phyloP scores from a whole-genome alignment of 2,113 vertebrate genomes.

The Pachypanchax playfairii region DNA sequence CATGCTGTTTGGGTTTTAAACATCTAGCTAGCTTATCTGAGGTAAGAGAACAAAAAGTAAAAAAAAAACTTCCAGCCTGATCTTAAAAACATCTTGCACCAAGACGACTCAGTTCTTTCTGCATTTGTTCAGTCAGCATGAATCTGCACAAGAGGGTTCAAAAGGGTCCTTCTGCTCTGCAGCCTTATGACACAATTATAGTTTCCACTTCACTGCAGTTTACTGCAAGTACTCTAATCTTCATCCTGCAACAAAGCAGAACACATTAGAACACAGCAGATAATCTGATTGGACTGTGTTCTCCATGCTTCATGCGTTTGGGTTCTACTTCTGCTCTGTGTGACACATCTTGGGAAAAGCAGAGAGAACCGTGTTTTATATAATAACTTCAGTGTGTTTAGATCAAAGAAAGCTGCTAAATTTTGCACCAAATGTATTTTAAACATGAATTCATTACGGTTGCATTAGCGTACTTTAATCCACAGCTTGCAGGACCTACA shows the following conservation, averaged over 20 bases:
- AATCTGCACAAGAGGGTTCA: background rate
- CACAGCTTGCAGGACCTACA: background rate
- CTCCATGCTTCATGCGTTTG: no score
- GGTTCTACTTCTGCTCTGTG: background rate
- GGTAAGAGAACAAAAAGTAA: background rate
- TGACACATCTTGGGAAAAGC: background rate
- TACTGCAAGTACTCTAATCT: background rate
- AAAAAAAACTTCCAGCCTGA: background rate
- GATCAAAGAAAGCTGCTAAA: background rate
- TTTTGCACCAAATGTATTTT: background rate
- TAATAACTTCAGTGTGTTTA: background rate
- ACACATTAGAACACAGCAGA: slow-evolving; percentile 2
- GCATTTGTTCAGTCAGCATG: background rate
- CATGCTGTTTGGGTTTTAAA: background rate
- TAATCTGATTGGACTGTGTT: slow-evolving; percentile 10
- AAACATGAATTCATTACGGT: background rate
- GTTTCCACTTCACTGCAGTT: background rate
- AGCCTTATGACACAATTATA: background rate
- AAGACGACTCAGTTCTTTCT: background rate
- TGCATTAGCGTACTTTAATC: slow-evolving; percentile 1
- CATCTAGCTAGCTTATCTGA: no score
- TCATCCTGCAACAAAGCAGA: slow-evolving; percentile 16
- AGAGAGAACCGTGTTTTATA: background rate
- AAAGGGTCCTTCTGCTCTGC: background rate
- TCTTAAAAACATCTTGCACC: background rate